phyloP scores from a whole-genome alignment of 2,113 vertebrate species.

The Nyctibius bracteatus region DNA sequence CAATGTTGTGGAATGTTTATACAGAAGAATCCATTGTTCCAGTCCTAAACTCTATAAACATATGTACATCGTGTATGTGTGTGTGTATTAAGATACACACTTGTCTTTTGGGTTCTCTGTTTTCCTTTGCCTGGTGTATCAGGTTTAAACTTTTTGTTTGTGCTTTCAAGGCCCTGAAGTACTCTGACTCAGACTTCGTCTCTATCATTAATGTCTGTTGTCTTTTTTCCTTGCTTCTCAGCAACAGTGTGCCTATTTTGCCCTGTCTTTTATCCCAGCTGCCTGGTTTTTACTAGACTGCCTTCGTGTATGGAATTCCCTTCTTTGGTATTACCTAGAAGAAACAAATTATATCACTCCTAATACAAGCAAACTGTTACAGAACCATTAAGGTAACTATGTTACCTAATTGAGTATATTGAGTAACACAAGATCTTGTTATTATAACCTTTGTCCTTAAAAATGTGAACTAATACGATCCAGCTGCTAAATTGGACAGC shows the following conservation, averaged over 20 bases:
- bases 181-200: neutral
- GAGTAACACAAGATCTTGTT: neutral
- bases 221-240: neutral
- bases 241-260: neutral
- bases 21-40: neutral
- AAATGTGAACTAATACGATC: conserved; percentile 35
- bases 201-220: neutral
- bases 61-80: no score
- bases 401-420: conserved; percentile 23
- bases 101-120: neutral
- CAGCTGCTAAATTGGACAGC: conserved; percentile 18
- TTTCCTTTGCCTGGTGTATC: neutral
- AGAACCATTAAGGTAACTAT: conserved; percentile 7
- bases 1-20: neutral
- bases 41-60: neutral
- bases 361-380: neutral
- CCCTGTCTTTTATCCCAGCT: neutral
- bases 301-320: neutral
- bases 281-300: neutral
- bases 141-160: neutral
- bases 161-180: neutral
- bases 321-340: neutral
- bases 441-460: conserved; percentile 58
- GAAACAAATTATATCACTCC: neutral
- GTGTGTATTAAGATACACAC: fast-evolving